Evolutionary conservation across 1,140 invertebrate genomes (phyloP), one percentile per base, ranked within the genome.

Genomic region (Hypsibius dujardini): DNA sequence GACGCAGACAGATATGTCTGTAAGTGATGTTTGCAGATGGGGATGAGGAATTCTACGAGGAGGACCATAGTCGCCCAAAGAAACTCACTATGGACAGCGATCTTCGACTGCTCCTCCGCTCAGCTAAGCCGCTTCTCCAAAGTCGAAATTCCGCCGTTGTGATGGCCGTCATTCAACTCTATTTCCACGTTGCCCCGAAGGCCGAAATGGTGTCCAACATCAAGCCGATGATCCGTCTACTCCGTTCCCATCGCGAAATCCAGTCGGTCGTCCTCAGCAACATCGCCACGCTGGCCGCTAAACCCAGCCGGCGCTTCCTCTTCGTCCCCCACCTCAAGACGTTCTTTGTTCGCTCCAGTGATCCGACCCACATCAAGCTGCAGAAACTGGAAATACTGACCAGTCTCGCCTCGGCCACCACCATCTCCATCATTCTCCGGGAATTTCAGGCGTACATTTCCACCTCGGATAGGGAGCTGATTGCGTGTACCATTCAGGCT

Each of bases 321-420:
- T 99, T 99, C 83, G 92, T 97, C 76, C 90, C 93, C n/a, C 95
- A 90, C 79, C 81, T 99, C 47, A 98, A 98, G 79, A 95, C 90
- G 67, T 99, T 99, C 80, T 99, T 97, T 82, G 90, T 99, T 0
- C 85, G 93, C 73, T 93, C 89, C 62, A 93, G 88, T 73, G 96
- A 99, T 82, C 89, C 92, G 1, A 94, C 91, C 1, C 93, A 96
- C 77, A 88, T 98, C 46, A 98, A 98, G 80, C 82, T 97, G 47
- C 82, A 98, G n/a, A 99, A 99, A 80, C 81, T 99, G 74, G 92
- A 98, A 80, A 95, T 99, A 74, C 80, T 99, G 40, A 98, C 95
- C 0, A 97, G 92, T 82, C 81, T 99, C 71, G 93, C 93, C 1
- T 95, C 90, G 7, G 93, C 95, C 79, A 85, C 86, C 1, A 98